Base-by-base conservation (phyloP, 2,888 invertebrate genomes). In the Cheiracanthium punctorium region DNA sequence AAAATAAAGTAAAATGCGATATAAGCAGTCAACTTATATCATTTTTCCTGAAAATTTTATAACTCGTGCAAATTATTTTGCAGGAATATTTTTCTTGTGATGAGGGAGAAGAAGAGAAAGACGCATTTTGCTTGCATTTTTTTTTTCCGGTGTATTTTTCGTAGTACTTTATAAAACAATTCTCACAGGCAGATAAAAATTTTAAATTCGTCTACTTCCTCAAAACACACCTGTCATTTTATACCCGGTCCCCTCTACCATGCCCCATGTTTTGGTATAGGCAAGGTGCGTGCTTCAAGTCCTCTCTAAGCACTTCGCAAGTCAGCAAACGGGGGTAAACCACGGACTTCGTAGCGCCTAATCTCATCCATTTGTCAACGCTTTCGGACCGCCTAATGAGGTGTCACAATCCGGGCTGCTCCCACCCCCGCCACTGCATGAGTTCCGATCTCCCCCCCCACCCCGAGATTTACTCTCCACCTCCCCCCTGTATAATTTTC, bases 321-420 rank as follows among this genome's bases (percentile, higher is more conserved):
- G 82, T 76, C 82, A 76, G 65, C 43, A 71, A 17, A 58, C 43
- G 82, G 71, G 75, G 84, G 84, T 80, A 85, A 80, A 81, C 81
- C 81, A 58, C 87, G 77, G 67, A 48, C 81, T 65, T 65, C 74
- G 71, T 72, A 72, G 32, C 77, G 64, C 48, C 77, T 88, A 88
- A 88, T 88, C 88, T 74, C 64, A 72, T 81, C 88, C 88, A 88
- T 88, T 88, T 88, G 87, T 88, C 88, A 88, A 84, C 80, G 81
- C 76, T 79, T 87, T 75, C 72, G 64, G 73, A 48, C 58, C 74
- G 74, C 67, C 85, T 86, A 86, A 86, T 86, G 85, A 86, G 85
- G 85, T 86, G 85, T 86, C 85, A 86, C 76, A 70, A 73, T 82
- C 71, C 67, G 69, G 32, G 37, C 33, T 28, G n/a, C 84, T 14